phyloP scores from a whole-genome alignment of 2,797 vertebrate species.

The Varecia variegata region DNA sequence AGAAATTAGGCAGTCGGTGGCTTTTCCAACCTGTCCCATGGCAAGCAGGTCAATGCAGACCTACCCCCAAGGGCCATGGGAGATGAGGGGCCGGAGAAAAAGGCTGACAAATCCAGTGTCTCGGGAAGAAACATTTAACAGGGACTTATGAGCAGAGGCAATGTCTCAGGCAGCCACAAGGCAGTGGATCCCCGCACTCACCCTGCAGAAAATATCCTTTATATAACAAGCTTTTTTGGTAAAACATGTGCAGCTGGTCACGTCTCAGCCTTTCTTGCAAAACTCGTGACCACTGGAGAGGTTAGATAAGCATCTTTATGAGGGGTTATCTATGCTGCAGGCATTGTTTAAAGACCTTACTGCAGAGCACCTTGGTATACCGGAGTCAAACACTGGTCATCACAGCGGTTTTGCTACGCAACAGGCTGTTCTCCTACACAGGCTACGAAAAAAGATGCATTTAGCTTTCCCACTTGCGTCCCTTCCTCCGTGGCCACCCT shows the following conservation, averaged over 20 bases:
- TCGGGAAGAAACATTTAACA: background rate
- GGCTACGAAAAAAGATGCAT: too few species aligned
- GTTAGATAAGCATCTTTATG: background rate
- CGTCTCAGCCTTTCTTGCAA: background rate
- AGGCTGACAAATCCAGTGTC: background rate
- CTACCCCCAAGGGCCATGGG: background rate
- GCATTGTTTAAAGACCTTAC: background rate
- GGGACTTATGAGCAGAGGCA: background rate
- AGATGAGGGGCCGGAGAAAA: background rate
- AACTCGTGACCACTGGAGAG: background rate
- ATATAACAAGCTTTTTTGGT: background rate
- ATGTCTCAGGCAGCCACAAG: background rate
- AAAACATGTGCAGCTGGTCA: background rate
- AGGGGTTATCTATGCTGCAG: background rate
- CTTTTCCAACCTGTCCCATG: background rate
- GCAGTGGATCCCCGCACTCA: background rate
- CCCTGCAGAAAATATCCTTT: background rate
- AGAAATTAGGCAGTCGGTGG: background rate
- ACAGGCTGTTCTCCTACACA: background rate
- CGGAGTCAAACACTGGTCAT: background rate
- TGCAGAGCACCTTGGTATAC: background rate
- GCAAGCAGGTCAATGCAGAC: background rate
- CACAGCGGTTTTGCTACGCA: background rate
- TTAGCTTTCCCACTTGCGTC: background rate
- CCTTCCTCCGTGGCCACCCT: background rate